These are phyloP conservation scores for Drosophila mimetica DNA, from an alignment of 2,888 invertebrate species.

Conservation along the genomic window DNA sequence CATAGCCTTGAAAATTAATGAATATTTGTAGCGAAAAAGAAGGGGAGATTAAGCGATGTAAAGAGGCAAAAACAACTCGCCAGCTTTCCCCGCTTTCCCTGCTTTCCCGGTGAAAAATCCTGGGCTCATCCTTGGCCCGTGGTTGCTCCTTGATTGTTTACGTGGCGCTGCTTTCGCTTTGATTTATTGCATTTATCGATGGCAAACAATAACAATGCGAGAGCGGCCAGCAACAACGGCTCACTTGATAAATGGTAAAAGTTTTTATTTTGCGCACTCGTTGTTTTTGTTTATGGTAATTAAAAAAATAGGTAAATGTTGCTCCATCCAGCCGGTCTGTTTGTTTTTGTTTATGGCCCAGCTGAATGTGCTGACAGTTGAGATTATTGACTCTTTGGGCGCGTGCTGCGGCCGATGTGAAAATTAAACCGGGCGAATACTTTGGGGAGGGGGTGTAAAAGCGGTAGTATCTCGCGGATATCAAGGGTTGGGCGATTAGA, in stretches of 20 bases:
- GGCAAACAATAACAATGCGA: constrained; percentile 36
- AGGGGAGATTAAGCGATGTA: constrained; percentile 1
- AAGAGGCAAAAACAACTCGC: background rate
- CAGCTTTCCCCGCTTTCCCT: background rate
- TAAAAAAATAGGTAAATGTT: constrained; percentile 67
- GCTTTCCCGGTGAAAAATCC: constrained; percentile 1
- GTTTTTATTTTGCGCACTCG: constrained; percentile 48
- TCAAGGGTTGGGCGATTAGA: constrained; percentile 11
- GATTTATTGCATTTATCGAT: constrained; percentile 70
- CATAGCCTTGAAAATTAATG: constrained; percentile 33
- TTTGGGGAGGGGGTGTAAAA: background rate
- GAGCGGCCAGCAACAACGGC: constrained; percentile 7
- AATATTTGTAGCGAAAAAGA: constrained; percentile 19
- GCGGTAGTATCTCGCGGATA: constrained; percentile 2
- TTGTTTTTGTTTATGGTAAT: constrained; percentile 63
- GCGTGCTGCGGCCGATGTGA: constrained; percentile 42
- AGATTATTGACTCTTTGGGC: constrained; percentile 51
- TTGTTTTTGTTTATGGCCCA: constrained; percentile 33
- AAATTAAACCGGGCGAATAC: constrained; percentile 36
- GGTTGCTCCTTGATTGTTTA: constrained; percentile 58
- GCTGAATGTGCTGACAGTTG: constrained; percentile 55
- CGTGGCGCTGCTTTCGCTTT: constrained; percentile 50
- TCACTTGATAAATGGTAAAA: constrained; percentile 73
- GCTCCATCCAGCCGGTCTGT: constrained; percentile 28
- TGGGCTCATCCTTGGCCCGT: constrained; percentile 28